phyloP scores from a whole-genome alignment of 2,888 invertebrate genomes.

The Beris morrisii region DNA sequence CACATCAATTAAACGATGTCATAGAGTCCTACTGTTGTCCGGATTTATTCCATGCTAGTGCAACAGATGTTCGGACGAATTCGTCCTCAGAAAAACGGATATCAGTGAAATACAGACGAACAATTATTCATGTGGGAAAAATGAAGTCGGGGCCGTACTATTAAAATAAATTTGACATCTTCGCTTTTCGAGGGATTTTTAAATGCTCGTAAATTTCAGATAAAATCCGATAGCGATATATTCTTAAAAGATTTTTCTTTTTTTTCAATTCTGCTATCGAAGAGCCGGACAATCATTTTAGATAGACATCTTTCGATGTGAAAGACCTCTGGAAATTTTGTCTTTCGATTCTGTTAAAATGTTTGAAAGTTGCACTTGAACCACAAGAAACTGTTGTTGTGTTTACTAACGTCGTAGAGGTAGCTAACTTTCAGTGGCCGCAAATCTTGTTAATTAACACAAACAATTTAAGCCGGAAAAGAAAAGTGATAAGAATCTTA shows the following conservation, averaged over 20 bases:
- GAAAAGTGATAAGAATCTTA: slow-evolving; percentile 22
- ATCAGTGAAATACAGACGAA: slow-evolving; percentile 6
- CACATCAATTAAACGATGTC: slow-evolving; percentile 38
- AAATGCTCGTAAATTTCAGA: slow-evolving; percentile 26
- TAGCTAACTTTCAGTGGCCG: slow-evolving; percentile 8
- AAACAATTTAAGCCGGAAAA: slow-evolving; percentile 23
- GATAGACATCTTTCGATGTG: no score
- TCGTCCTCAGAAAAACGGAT: slow-evolving; percentile 8
- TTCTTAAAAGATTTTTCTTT: no score
- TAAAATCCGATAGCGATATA: slow-evolving; percentile 5
- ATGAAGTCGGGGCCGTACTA: neutral
- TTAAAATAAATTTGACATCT: slow-evolving; percentile 15
- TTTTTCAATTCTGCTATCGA: no score
- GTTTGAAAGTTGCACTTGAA: no score
- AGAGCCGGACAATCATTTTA: no score
- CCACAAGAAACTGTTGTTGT: no score
- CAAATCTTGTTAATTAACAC: slow-evolving; percentile 26
- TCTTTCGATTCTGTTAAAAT: no score
- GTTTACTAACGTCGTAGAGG: no score
- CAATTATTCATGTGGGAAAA: slow-evolving; percentile 21
- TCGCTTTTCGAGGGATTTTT: slow-evolving; percentile 14
- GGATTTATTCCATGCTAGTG: slow-evolving; percentile 16
- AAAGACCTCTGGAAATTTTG: no score
- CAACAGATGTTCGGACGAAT: slow-evolving; percentile 22
- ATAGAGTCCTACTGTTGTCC: slow-evolving; percentile 27